Base-by-base conservation (phyloP, 2,797 vertebrate genomes). In the Epinephelus malabaricus region DNA sequence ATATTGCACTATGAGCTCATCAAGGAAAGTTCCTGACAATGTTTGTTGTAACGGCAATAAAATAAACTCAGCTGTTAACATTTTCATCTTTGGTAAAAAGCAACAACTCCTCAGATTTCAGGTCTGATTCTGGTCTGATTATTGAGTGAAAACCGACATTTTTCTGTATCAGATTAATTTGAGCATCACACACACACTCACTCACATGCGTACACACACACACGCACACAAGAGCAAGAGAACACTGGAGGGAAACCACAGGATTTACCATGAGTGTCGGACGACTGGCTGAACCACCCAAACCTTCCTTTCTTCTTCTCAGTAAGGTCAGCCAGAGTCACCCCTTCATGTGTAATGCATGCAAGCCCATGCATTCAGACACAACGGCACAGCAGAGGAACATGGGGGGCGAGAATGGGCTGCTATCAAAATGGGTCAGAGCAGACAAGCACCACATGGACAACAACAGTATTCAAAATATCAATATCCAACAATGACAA, bases 301-400 rank as follows among this genome's bases (percentile, higher is more conserved):
- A 99, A 97, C 94, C 96, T 97, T 95, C 96, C 97, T 96, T 97
- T 99, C 98, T 98, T 99, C 97, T 98, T 99, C 85, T 97, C 97
- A 90, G 97, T 97, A 89, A 99, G 96, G 95, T 98, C 98, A 85
- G 97, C 98, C 96, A 99, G 92, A 53, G 97, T 98, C 94, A 99
- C 96, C 95, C 97, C 98, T 99, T 97, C 89, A 94, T 94, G 94
- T 94, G 94, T 95, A 95, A 96, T 88, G 96, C 94, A 97, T 95
- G 96, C 95, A 96, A 96, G 96, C 94, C 94, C 96, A 96, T 96
- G 92, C 94, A 96, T 96, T 91, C 85, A 94, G 84, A 95, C 96
- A 85, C 96, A 95, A 96, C 92, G 96, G 92, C 90, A 94, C 92
- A 91, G 93, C 92, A 78, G 91, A 89, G 90, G 85, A 47, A 87